phyloP scores from a whole-genome alignment of 2,797 vertebrate species.

The Rhinatrema bivittatum region DNA sequence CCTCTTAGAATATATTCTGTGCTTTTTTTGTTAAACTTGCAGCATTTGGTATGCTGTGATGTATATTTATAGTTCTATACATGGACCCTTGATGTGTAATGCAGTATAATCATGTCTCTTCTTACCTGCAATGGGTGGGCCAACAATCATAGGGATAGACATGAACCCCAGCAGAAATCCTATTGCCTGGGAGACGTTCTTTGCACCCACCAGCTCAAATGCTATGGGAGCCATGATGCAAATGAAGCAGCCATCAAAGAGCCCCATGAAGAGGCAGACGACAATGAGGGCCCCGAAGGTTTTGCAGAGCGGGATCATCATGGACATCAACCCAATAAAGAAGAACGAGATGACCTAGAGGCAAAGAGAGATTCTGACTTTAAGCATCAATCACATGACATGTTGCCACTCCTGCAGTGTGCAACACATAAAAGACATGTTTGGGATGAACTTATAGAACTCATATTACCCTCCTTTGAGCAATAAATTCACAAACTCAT shows the following conservation, averaged over 20 bases:
- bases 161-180: constrained; percentile 92
- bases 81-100: too few relatives aligned
- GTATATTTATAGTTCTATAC: too few relatives aligned
- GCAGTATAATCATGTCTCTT: too few relatives aligned
- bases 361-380: constrained; percentile 1
- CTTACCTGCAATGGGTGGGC: constrained; percentile 92
- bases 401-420: too few relatives aligned
- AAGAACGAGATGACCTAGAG: constrained; percentile 83
- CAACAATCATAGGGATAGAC: constrained; percentile 90
- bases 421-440: too few relatives aligned
- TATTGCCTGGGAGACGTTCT: constrained; percentile 88
- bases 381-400: too few relatives aligned
- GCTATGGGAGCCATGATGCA: constrained; percentile 96
- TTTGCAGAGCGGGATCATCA: constrained; percentile 88
- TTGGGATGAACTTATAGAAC: too few relatives aligned
- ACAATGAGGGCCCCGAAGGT: constrained; percentile 78
- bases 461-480: too few relatives aligned
- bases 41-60: too few relatives aligned
- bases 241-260: constrained; percentile 96
- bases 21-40: too few relatives aligned
- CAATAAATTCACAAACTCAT: too few relatives aligned
- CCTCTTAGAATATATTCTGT: too few relatives aligned
- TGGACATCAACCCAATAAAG: constrained; percentile 91
- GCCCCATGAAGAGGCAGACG: constrained; percentile 90
- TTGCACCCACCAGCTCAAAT: constrained; percentile 82